Conservation (phyloP, 1,140 invertebrate genomes). For the Lordiphosa clarofinis region DNA sequence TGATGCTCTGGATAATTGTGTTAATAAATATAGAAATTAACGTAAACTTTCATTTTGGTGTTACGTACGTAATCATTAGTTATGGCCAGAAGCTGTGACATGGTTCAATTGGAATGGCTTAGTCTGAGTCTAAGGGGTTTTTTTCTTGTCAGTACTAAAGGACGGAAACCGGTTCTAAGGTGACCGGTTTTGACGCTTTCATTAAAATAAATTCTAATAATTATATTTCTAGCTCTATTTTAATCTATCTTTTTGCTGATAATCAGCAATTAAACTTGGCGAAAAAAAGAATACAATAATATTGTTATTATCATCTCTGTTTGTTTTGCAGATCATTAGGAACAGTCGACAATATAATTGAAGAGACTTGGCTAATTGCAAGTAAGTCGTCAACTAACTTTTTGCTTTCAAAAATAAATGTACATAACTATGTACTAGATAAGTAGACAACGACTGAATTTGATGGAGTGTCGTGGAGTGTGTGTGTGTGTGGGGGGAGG, state of each 20-base stretch:
- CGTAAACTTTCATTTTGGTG: constrained; percentile 22
- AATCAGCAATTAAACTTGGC: no score
- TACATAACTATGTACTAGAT: constrained; percentile 12
- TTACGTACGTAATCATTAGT: no score
- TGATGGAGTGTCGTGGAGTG: neutral
- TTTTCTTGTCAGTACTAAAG: no score
- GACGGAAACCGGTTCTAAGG: no score
- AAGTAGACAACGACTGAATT: neutral
- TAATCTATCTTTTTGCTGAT: constrained; percentile 10
- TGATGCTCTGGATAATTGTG: constrained; percentile 24
- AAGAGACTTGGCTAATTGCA: constrained; percentile 34
- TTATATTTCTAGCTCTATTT: constrained; percentile 9
- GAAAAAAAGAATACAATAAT: neutral
- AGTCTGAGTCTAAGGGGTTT: no score
- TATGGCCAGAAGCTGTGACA: no score
- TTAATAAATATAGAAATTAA: constrained; percentile 45
- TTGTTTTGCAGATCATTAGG: constrained; percentile 49
- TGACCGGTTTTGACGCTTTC: no score
- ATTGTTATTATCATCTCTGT: constrained; percentile 15
- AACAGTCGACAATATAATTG: constrained; percentile 29
- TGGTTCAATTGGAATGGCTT: no score
- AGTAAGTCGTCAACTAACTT: constrained; percentile 44
- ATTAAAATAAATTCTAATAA: constrained; percentile 10
- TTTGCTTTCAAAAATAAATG: constrained; percentile 15
- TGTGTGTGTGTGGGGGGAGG: no score